Conservation (phyloP, 1,140 invertebrate genomes). For the Frieseomelitta varia region DNA sequence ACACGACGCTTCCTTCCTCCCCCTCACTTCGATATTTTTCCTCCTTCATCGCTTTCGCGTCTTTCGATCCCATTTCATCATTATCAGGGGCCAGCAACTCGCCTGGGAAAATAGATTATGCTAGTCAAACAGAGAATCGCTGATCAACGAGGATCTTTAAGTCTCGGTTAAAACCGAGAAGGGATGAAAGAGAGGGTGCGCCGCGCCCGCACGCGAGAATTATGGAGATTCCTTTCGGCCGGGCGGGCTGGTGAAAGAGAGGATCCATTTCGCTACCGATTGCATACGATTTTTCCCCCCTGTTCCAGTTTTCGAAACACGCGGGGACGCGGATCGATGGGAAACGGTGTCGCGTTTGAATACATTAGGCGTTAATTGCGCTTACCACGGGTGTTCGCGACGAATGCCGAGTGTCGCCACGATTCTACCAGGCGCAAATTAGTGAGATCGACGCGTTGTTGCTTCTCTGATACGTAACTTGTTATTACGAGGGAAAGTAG, state of each 20-base stretch:
- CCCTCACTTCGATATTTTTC: background rate
- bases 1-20: slow-evolving; percentile 7
- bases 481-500: background rate
- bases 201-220: background rate
- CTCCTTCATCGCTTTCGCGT: background rate
- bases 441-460: background rate
- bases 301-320: slow-evolving; percentile 8
- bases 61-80: background rate
- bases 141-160: slow-evolving; percentile 32
- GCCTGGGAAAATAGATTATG: slow-evolving; percentile 34
- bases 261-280: background rate
- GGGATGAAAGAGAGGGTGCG: slow-evolving; percentile 12
- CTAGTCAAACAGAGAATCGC: slow-evolving; percentile 41
- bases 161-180: background rate
- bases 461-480: background rate
- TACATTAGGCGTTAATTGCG: slow-evolving; percentile 1
- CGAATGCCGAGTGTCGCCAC: background rate
- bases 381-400: background rate
- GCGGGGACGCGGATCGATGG: background rate
- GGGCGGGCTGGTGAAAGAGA: background rate
- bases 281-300: slow-evolving; percentile 9
- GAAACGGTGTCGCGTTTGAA: slow-evolving; percentile 12
- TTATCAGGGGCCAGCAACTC: background rate
- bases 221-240: slow-evolving; percentile 19
- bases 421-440: background rate